Conservation (phyloP, 2,113 vertebrate species). For the Psilopogon haemacephalus region DNA sequence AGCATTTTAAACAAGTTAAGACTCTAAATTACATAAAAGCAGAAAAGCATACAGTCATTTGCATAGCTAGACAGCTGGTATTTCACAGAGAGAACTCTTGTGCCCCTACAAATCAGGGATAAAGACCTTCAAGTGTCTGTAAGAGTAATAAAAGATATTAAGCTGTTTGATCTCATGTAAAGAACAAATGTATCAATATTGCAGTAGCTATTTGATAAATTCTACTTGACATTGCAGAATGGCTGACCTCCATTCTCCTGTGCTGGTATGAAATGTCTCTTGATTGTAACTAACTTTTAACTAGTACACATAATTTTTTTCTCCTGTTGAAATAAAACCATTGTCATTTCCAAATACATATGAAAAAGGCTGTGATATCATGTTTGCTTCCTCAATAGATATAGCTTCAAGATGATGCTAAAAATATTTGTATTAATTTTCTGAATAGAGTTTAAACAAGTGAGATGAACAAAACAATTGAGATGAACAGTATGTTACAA, state of each 20-base stretch:
- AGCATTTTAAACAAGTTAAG: not conserved
- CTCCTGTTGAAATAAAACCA: not conserved
- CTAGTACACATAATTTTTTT: not conserved
- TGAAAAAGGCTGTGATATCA: not conserved
- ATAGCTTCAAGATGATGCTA: not conserved
- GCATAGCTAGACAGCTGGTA: not conserved
- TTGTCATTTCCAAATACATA: not conserved
- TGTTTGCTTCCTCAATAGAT: not conserved
- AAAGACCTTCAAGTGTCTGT: not conserved
- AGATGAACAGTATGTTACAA: not conserved
- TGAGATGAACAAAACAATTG: too few species aligned
- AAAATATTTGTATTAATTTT: too few species aligned
- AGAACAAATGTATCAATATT: not conserved
- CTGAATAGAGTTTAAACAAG: too few species aligned
- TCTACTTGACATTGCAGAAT: not conserved
- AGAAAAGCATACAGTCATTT: not conserved
- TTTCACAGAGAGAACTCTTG: not conserved
- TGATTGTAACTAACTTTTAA: not conserved
- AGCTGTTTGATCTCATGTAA: not conserved
- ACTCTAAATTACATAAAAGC: not conserved
- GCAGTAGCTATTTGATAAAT: not conserved
- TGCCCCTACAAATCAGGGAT: not conserved
- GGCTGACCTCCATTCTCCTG: not conserved
- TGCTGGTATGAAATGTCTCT: not conserved
- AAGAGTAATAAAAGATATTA: not conserved